Percentiles rank a stretch among this genome's conserved stretches.
These are phyloP conservation scores for Peucedramus taeniatus DNA, from an alignment of 2,113 vertebrate species.

Conservation along the genomic window DNA sequence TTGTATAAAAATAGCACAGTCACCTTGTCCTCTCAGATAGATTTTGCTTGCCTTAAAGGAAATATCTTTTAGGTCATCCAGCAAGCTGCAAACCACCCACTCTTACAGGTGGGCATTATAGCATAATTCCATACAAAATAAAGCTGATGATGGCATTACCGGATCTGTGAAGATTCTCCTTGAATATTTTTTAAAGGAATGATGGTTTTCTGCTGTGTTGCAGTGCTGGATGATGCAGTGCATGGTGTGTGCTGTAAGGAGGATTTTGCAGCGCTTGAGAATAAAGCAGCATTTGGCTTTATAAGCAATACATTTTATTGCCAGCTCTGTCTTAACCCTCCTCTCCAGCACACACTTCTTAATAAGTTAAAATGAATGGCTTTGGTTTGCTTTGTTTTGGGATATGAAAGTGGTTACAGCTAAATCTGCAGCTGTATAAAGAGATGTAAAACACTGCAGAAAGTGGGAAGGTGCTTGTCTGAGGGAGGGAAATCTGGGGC, in stretches of 20 bases:
- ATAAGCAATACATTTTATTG: background rate
- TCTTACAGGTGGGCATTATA: background rate
- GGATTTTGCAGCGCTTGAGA: background rate
- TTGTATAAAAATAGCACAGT: slow-evolving; percentile 13
- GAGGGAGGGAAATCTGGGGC: background rate
- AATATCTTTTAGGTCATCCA: background rate
- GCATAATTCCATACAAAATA: background rate
- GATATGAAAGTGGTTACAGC: background rate
- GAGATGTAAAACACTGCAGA: background rate
- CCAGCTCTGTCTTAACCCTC: background rate
- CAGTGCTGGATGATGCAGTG: background rate
- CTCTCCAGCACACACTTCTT: background rate
- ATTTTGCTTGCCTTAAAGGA: background rate
- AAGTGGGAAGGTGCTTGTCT: background rate
- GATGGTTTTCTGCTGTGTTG: background rate
- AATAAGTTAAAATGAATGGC: background rate
- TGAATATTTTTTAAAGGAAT: background rate
- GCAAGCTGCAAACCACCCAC: background rate
- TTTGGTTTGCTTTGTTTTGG: background rate
- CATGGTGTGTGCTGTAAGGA: background rate
- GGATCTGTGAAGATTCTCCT: background rate
- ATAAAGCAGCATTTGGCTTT: background rate
- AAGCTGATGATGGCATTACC: background rate
- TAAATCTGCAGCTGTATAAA: background rate
- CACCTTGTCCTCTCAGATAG: slow-evolving; percentile 28